phyloP scores from a whole-genome alignment of 2,888 invertebrate genomes.

The Drosophila seclusa region DNA sequence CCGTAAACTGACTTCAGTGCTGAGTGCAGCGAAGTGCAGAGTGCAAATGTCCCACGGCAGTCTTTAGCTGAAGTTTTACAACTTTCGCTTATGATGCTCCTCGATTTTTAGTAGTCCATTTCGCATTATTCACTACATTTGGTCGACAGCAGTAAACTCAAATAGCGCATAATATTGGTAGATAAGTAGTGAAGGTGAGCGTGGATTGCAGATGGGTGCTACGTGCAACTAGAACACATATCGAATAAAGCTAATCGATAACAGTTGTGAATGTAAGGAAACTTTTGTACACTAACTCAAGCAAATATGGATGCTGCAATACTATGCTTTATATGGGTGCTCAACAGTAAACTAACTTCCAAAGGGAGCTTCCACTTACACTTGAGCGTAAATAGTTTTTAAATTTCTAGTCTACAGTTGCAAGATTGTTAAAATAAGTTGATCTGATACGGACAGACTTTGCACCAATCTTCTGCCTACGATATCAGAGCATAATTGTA shows the following conservation, averaged over 20 bases:
- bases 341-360: background rate
- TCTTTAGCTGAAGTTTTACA: constrained; percentile 33
- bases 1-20: constrained; percentile 11
- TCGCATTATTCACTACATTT: constrained; percentile 20
- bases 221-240: background rate
- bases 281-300: background rate
- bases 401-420: background rate
- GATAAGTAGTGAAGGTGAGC: background rate
- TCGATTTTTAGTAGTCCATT: constrained; percentile 14
- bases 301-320: background rate
- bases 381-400: background rate
- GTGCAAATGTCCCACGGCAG: constrained; percentile 30
- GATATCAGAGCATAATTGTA: background rate
- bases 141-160: background rate
- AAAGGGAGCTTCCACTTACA: background rate
- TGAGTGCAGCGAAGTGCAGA: constrained; percentile 9
- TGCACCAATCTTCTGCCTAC: background rate
- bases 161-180: constrained; percentile 2
- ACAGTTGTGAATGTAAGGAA: background rate
- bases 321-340: background rate
- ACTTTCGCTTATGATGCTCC: constrained; percentile 24
- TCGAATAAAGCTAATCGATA: background rate
- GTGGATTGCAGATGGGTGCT: background rate
- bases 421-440: background rate
- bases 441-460: background rate